A percentile compares a stretch with the other conserved stretches of the same genome.
Evolutionary conservation across 2,113 vertebrate species (phyloP).

Genomic region (Emberiza fucata): DNA sequence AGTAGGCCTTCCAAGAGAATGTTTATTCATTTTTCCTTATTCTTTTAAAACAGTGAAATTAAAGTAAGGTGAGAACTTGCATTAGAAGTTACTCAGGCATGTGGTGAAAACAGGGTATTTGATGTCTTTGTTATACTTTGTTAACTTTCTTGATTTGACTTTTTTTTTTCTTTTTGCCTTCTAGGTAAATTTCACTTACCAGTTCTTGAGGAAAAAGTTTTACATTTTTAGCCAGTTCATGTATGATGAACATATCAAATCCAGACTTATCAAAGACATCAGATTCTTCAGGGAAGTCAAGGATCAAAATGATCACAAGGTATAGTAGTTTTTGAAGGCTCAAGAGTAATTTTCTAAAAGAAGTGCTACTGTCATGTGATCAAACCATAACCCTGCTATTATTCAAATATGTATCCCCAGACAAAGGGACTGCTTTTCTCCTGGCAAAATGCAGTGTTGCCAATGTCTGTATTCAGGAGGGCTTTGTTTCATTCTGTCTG

Average conservation of each 20-base stretch:
- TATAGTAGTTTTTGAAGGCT: slow-evolving; percentile 32
- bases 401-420: background rate
- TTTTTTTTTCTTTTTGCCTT: background rate
- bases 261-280: slow-evolving; percentile 97
- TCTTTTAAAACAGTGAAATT: background rate
- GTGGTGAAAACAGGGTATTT: background rate
- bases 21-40: background rate
- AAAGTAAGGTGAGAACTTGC: background rate
- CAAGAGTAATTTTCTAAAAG: background rate
- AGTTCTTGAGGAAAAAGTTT: slow-evolving; percentile 97
- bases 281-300: slow-evolving; percentile 98
- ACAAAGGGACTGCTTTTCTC: background rate
- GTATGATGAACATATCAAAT: slow-evolving; percentile 99
- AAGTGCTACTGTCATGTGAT: background rate
- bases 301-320: slow-evolving; percentile 98
- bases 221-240: slow-evolving; percentile 99
- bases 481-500: background rate
- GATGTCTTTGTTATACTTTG: background rate
- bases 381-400: background rate
- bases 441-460: background rate
- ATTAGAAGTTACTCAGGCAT: background rate
- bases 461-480: background rate
- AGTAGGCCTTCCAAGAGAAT: background rate
- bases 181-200: slow-evolving; percentile 98
- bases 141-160: background rate